Percentiles rank a stretch among this genome's conserved stretches.
Evolutionary conservation across 2,888 invertebrate species (phyloP).

Genomic region (Taenaris catops): DNA sequence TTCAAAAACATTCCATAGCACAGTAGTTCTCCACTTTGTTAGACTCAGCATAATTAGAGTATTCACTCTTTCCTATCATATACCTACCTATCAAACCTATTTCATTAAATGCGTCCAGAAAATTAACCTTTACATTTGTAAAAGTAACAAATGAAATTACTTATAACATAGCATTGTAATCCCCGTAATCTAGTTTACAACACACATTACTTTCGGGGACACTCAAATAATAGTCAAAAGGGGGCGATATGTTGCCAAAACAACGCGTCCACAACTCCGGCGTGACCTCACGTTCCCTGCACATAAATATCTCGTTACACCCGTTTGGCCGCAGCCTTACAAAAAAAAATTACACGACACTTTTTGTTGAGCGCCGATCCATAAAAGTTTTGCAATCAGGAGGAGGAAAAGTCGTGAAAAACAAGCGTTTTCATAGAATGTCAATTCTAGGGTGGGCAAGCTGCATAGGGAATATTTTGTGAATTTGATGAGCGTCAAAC

Average conservation of each 20-base stretch:
- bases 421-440: conserved; percentile 38
- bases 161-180: neutral
- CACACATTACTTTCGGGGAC: conserved; percentile 26
- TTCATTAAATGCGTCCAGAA: no score
- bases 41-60: no score
- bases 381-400: conserved; percentile 61
- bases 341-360: conserved; percentile 47
- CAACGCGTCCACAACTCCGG: conserved; percentile 39
- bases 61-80: no score
- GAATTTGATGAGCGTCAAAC: no score
- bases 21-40: no score
- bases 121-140: no score
- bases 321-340: conserved; percentile 37
- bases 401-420: conserved; percentile 47
- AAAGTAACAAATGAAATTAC: no score
- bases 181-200: conserved; percentile 20
- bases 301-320: conserved; percentile 65
- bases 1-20: no score
- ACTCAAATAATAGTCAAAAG: conserved; percentile 41
- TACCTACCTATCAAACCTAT: no score
- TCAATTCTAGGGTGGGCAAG: no score
- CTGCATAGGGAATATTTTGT: no score
- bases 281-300: conserved; percentile 44
- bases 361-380: conserved; percentile 46
- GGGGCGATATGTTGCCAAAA: conserved; percentile 29